phyloP scores from a whole-genome alignment of 2,797 vertebrate genomes.

The Dendrocincla tyrannina region DNA sequence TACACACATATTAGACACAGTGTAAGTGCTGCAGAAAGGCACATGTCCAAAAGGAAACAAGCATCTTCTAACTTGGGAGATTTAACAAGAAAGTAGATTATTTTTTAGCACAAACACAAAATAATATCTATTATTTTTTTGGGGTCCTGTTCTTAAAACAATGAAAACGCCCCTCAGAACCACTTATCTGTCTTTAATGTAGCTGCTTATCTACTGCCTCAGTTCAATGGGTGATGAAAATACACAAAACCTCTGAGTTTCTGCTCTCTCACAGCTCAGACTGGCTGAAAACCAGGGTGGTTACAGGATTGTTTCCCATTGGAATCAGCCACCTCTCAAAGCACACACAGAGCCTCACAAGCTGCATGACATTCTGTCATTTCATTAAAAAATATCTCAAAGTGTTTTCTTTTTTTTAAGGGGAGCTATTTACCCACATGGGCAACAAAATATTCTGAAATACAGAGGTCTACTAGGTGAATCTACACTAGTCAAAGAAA shows the following conservation, averaged over 20 bases:
- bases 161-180: neutral
- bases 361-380: neutral
- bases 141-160: neutral
- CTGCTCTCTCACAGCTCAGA: neutral
- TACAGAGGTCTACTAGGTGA: neutral
- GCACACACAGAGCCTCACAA: neutral
- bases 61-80: neutral
- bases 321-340: neutral
- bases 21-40: neutral
- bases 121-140: neutral
- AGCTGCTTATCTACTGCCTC: neutral
- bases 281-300: neutral
- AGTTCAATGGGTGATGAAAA: neutral
- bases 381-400: neutral
- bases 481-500: neutral
- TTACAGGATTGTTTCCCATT: neutral
- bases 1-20: neutral
- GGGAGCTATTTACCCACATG: neutral
- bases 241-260: neutral
- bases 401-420: accelerated
- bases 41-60: neutral
- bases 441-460: neutral
- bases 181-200: too few species aligned
- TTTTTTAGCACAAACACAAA: neutral
- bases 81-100: neutral